Evolutionary conservation across 2,797 vertebrate species (phyloP).

Genomic region (Neosilurus hyrtlii): DNA sequence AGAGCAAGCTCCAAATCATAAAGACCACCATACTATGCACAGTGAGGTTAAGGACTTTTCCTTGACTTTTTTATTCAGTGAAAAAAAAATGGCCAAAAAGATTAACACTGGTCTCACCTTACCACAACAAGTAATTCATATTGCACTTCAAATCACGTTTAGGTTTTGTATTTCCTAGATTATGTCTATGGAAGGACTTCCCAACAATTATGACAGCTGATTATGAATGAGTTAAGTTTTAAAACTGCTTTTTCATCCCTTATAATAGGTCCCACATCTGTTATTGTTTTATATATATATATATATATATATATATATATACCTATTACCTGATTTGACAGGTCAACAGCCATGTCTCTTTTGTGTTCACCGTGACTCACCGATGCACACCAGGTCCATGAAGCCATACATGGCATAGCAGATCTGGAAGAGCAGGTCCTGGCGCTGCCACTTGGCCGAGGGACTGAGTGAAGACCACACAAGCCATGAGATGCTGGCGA

Average conservation of each 20-base stretch:
- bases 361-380: slow-evolving; percentile 63
- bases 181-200: no score
- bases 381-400: slow-evolving; percentile 90
- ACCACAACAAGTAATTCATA: neutral
- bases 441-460: slow-evolving; percentile 87
- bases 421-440: slow-evolving; percentile 91
- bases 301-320: no score
- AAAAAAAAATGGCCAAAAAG: neutral
- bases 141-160: neutral
- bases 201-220: no score
- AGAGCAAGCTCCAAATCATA: neutral
- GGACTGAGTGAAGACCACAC: slow-evolving; percentile 88
- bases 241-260: neutral
- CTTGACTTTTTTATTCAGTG: neutral
- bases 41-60: neutral
- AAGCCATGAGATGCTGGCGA: slow-evolving; percentile 89
- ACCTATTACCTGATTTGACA: neutral
- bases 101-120: neutral
- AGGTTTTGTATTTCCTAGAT: neutral
- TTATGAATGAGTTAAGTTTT: no score
- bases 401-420: slow-evolving; percentile 91
- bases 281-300: no score
- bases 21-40: neutral
- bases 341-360: neutral
- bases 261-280: neutral